Evolutionary conservation across 2,888 invertebrate genomes (phyloP).

Genomic region (Ferdinandea cuprea): DNA sequence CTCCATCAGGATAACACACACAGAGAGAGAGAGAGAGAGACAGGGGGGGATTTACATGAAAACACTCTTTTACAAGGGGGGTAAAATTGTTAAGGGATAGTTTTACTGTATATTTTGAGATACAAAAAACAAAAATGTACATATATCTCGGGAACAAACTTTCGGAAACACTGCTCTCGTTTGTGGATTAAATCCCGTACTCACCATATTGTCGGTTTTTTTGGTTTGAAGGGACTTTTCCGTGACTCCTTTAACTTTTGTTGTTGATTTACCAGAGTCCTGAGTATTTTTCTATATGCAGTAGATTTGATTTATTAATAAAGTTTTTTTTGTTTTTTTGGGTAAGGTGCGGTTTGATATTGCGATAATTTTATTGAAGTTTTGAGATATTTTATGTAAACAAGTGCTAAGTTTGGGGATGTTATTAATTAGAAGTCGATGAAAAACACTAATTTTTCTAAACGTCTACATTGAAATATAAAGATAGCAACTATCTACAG

Average conservation of each 20-base stretch:
- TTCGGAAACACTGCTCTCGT: slow-evolving; percentile 28
- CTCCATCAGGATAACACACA: no score
- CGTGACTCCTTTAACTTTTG: slow-evolving; percentile 77
- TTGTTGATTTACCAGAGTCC: slow-evolving; percentile 66
- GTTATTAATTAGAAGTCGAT: no score
- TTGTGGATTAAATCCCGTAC: slow-evolving; percentile 75
- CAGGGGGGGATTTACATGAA: neutral
- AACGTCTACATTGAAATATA: no score
- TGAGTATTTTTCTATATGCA: slow-evolving; percentile 59
- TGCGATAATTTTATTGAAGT: neutral
- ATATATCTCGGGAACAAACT: slow-evolving; percentile 47
- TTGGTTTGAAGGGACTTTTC: slow-evolving; percentile 81
- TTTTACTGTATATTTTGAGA: neutral
- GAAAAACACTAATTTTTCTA: no score
- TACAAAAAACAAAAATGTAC: neutral
- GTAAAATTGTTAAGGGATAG: neutral
- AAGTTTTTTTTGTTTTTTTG: slow-evolving; percentile 77
- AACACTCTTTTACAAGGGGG: neutral
- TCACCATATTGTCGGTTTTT: slow-evolving; percentile 81
- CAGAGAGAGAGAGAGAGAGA: no score
- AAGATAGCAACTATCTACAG: no score
- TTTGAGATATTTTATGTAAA: neutral
- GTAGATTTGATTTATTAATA: slow-evolving; percentile 74
- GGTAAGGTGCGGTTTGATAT: neutral
- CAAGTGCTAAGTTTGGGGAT: neutral